Evolutionary conservation across 1,140 invertebrate species (phyloP).

Genomic region (Cotesia vestalis): DNA sequence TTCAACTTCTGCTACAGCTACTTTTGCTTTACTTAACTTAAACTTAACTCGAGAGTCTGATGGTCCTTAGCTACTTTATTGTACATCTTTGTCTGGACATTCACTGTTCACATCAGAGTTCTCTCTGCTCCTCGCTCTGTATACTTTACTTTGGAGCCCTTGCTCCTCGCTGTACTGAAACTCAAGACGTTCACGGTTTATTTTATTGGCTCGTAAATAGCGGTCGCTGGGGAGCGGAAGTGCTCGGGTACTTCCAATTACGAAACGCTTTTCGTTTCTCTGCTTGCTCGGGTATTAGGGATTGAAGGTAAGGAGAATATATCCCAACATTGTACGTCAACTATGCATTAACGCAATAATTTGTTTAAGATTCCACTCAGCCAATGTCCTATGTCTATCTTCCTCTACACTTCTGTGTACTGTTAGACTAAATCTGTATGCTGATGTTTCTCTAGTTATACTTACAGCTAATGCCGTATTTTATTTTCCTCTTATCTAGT

Average conservation of each 20-base stretch:
- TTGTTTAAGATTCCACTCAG: slow-evolving; percentile 38
- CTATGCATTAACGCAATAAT: slow-evolving; percentile 41
- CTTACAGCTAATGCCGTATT: too few species aligned
- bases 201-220: slow-evolving; percentile 56
- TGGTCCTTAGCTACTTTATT: too few species aligned
- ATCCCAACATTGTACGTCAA: neutral
- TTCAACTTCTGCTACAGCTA: neutral
- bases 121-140: too few species aligned
- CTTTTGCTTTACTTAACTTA: neutral
- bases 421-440: too few species aligned
- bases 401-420: neutral
- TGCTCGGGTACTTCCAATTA: slow-evolving; percentile 43
- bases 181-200: slow-evolving; percentile 31
- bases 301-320: slow-evolving; percentile 7
- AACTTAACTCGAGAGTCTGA: too few species aligned
- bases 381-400: too few species aligned
- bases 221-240: slow-evolving; percentile 45
- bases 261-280: slow-evolving; percentile 40
- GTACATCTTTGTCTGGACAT: too few species aligned
- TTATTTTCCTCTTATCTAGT: too few species aligned
- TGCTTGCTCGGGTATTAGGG: slow-evolving; percentile 27
- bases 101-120: too few species aligned
- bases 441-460: too few species aligned
- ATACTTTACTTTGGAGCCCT: too few species aligned
- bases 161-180: neutral